phyloP scores from a whole-genome alignment of 2,113 vertebrate genomes.

The Prunella fulvescens region DNA sequence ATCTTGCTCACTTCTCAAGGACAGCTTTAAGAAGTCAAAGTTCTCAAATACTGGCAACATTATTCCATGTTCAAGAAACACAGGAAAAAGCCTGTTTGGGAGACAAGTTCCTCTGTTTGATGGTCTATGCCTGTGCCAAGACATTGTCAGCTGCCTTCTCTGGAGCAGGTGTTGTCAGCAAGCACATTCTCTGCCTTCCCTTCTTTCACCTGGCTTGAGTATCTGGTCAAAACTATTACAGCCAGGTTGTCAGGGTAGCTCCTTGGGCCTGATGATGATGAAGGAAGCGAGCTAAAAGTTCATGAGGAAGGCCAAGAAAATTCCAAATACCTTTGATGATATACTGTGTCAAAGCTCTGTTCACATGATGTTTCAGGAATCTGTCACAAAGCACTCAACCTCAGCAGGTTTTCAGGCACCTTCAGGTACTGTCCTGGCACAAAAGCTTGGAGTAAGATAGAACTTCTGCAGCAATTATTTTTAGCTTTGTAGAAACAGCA shows the following conservation, averaged over 20 bases:
- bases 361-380: neutral
- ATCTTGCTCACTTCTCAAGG: neutral
- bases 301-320: neutral
- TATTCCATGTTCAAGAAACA: neutral
- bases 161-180: neutral
- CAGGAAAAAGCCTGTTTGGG: neutral
- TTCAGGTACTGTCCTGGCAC: neutral
- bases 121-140: neutral
- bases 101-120: neutral
- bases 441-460: neutral
- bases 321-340: neutral
- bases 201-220: neutral
- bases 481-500: constrained; percentile 3
- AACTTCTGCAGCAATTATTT: constrained; percentile 7
- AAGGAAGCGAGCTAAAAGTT: neutral
- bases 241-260: neutral
- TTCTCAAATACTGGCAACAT: neutral
- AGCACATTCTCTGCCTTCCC: neutral
- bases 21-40: neutral
- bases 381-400: neutral
- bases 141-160: neutral
- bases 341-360: neutral
- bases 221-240: neutral
- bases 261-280: neutral
- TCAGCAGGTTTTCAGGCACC: neutral